These are phyloP conservation scores for Mirounga angustirostris DNA, from an alignment of 2,113 vertebrate genomes.

Conservation along the genomic window DNA sequence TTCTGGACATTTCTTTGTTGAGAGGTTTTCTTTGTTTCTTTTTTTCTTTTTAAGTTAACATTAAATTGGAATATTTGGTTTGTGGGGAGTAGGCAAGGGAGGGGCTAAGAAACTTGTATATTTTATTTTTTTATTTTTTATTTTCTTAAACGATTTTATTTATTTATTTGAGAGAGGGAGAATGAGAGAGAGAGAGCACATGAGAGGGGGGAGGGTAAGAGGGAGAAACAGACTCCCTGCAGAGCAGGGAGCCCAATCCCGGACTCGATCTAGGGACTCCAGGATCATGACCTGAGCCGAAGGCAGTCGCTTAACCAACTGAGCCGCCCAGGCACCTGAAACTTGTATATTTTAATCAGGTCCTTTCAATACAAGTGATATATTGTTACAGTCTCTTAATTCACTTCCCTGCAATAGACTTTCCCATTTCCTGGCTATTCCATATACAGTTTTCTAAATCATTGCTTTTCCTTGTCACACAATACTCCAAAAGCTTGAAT, in stretches of 20 bases:
- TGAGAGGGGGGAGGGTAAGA: too few relatives aligned
- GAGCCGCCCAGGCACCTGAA: background rate
- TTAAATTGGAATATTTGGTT: constrained; percentile 11
- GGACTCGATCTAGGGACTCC: too few relatives aligned
- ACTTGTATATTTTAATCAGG: background rate
- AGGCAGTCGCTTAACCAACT: too few relatives aligned
- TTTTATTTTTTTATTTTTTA: background rate
- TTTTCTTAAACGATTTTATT: too few relatives aligned
- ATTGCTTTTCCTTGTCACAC: background rate
- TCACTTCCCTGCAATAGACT: background rate
- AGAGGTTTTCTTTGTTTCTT: background rate
- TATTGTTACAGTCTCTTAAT: background rate
- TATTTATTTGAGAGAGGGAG: too few relatives aligned
- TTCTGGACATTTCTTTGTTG: background rate
- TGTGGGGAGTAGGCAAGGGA: background rate
- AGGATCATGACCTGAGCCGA: too few relatives aligned
- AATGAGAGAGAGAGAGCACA: too few relatives aligned
- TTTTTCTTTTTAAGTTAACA: background rate
- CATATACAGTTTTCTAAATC: background rate
- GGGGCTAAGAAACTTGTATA: background rate
- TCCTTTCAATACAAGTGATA: background rate
- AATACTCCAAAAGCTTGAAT: background rate
- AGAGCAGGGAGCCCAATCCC: too few relatives aligned
- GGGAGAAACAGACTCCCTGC: too few relatives aligned
- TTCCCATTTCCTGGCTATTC: background rate